phyloP scores from a whole-genome alignment of 1,140 invertebrate species.

The Danaus plexippus region DNA sequence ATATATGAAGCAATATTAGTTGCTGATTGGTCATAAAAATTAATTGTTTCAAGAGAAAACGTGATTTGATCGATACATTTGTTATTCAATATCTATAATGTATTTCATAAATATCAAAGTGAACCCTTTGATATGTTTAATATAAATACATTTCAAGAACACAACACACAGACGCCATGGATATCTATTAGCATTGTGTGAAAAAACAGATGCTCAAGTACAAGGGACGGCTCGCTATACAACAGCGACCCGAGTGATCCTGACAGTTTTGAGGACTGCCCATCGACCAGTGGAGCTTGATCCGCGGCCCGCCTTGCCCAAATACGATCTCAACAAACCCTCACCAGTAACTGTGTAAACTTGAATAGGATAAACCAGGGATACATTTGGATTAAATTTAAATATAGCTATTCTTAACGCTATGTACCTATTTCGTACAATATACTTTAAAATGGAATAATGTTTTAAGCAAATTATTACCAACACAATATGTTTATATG shows the following conservation, averaged over 20 bases:
- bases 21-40: too few relatives aligned
- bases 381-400: too few relatives aligned
- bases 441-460: too few relatives aligned
- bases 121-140: conserved; percentile 1
- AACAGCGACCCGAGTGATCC: conserved; percentile 25
- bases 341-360: too few relatives aligned
- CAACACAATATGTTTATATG: too few relatives aligned
- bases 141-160: neutral
- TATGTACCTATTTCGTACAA: too few relatives aligned
- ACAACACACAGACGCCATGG: neutral
- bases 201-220: conserved; percentile 16
- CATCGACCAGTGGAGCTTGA: conserved; percentile 9
- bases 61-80: neutral
- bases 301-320: conserved; percentile 6
- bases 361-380: too few relatives aligned
- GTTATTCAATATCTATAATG: conserved; percentile 5
- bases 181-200: conserved; percentile 16
- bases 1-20: too few relatives aligned
- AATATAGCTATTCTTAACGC: too few relatives aligned
- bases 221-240: conserved; percentile 13
- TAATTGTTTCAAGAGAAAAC: too few relatives aligned
- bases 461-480: too few relatives aligned
- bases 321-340: conserved; percentile 4
- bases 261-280: conserved; percentile 34
- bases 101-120: neutral